Conservation (phyloP, 2,888 invertebrate genomes). For the Philopedon plagiatum region DNA sequence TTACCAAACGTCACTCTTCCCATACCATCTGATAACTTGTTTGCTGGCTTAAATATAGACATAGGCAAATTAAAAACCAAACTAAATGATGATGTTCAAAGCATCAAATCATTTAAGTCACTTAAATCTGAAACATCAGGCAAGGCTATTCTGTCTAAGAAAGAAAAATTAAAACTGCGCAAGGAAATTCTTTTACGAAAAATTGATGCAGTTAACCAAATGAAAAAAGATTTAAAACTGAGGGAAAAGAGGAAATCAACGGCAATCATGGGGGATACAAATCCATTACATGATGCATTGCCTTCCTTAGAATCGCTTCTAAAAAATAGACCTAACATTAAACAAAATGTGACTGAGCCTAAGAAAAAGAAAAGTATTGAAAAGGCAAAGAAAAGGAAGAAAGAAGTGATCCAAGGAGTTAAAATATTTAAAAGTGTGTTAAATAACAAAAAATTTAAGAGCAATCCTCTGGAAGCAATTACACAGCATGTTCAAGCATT, state of each 20-base stretch:
- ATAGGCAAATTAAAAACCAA: constrained; percentile 51
- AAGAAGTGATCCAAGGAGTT: constrained; percentile 58
- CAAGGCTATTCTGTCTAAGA: constrained; percentile 59
- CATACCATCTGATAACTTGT: constrained; percentile 54
- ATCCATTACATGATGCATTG: constrained; percentile 62
- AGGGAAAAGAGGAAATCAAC: constrained; percentile 60
- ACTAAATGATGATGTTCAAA: constrained; percentile 58
- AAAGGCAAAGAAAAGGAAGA: constrained; percentile 59
- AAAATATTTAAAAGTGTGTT: constrained; percentile 59
- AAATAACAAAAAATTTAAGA: constrained; percentile 58
- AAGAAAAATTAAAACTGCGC: constrained; percentile 62
- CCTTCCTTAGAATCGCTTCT: constrained; percentile 62
- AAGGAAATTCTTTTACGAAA: constrained; percentile 60
- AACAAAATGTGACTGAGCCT: constrained; percentile 12
- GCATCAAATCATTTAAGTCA: constrained; percentile 62
- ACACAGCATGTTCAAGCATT: constrained; percentile 56
- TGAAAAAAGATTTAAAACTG: constrained; percentile 59
- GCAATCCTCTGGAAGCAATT: constrained; percentile 59
- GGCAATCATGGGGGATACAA: constrained; percentile 60
- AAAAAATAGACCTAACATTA: constrained; percentile 44
- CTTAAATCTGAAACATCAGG: constrained; percentile 57
- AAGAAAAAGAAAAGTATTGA: constrained; percentile 58
- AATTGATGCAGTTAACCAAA: constrained; percentile 60
- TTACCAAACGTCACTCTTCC: constrained; percentile 26
- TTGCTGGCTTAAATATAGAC: constrained; percentile 58